Base-by-base conservation (phyloP, 2,797 vertebrate genomes). In the Simalia tracyae region DNA sequence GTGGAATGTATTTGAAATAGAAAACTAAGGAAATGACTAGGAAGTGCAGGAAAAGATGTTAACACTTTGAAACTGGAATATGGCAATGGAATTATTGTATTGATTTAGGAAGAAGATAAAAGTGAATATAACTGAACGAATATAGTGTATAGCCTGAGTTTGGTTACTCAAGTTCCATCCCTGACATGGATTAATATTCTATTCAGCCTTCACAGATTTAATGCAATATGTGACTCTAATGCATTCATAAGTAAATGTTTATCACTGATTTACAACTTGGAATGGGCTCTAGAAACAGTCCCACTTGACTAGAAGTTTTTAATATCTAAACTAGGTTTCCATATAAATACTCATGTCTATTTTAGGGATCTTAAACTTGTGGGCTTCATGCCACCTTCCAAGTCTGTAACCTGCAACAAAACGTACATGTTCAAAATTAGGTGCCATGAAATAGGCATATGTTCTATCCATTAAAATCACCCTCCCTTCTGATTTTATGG, bases 181-280 rank as follows among this genome's bases (percentile, higher is more conserved):
- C 64, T 91, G 92, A 93, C 93, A 93, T 84, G 91, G 72, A 91
- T 91, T 36, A 36, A n/a, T 86, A 92, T 90, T 95, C 42, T 42
- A 42, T 42, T 93, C 94, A 95, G 7, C 7, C 36, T 17, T 76
- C 36, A 42, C 42, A 42, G 42, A 3, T 42, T 42, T 42, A 42
- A 42, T 42, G 42, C 42, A 42, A 42, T 42, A 42, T 42, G 42
- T 42, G 3, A 8, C 3, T 42, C 36, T 76, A 76, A 76, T 76
- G 92, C 91, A 86, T 61, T 22, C 89, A 86, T 12, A 81, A 91
- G 88, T 89, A 63, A 89, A 92, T 94, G 60, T 90, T 95, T 89
- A 91, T 64, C 63, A 91, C n/a, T 91, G 88, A 91, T 87, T 95
- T 95, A 94, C 93, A 96, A 92, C 1, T 95, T 94, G 92, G 95